phyloP scores from a whole-genome alignment of 1,140 invertebrate species.

The Fopius arisanus region DNA sequence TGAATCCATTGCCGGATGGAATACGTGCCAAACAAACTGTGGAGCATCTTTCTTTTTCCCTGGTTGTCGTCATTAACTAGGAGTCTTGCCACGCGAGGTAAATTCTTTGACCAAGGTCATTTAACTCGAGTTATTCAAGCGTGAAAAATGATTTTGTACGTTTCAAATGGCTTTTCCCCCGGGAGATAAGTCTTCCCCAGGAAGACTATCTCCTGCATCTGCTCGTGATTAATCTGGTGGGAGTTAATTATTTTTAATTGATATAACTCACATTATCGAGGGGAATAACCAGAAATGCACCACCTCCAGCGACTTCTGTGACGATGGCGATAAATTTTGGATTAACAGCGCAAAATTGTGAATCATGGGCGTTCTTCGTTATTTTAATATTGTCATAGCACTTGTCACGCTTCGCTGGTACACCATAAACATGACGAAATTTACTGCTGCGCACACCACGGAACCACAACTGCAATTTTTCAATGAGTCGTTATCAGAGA shows the following conservation, averaged over 20 bases:
- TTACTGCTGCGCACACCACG: constrained; percentile 87
- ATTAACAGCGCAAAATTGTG: constrained; percentile 91
- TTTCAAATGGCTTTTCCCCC: not conserved
- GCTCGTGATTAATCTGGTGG: not conserved
- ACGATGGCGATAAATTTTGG: constrained; percentile 94
- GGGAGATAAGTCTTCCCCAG: not conserved
- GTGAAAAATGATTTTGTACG: not conserved
- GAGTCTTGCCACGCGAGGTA: constrained; percentile 10
- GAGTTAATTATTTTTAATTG: constrained; percentile 18
- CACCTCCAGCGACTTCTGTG: constrained; percentile 93
- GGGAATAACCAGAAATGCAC: constrained; percentile 90
- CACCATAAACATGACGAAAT: constrained; percentile 92
- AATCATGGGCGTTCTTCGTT: constrained; percentile 91
- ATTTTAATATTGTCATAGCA: constrained; percentile 95
- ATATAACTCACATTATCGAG: constrained; percentile 80
- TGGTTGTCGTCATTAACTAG: constrained; percentile 18
- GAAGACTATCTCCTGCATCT: not conserved
- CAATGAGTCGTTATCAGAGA: not conserved
- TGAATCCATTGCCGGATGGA: not conserved
- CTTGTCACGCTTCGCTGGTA: constrained; percentile 84
- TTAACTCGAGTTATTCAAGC: not conserved
- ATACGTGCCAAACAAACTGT: constrained; percentile 2
- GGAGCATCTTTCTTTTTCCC: constrained; percentile 7
- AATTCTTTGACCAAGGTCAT: constrained; percentile 5
- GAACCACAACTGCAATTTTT: constrained; percentile 76